phyloP scores from a whole-genome alignment of 2,113 vertebrate genomes.

The Scatophagus argus region DNA sequence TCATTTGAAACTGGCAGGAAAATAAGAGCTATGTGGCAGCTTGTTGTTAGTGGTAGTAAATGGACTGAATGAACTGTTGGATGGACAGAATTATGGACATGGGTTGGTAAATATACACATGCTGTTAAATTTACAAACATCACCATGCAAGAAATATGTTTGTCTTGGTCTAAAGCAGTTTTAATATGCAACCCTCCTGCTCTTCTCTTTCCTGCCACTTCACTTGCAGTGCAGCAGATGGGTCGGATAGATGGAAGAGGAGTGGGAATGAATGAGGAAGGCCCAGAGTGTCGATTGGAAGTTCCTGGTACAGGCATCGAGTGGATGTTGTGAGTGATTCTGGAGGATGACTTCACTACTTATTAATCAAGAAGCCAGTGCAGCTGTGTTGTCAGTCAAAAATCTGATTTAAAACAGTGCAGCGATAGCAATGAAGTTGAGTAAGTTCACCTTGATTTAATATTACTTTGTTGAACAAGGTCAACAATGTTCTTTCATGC shows the following conservation, averaged over 20 bases:
- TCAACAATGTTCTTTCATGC: neutral
- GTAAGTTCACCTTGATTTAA: neutral
- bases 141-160: neutral
- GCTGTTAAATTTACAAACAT: neutral
- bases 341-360: neutral
- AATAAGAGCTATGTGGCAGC: neutral
- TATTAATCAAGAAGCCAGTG: neutral
- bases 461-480: neutral
- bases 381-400: neutral
- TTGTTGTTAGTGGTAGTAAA: constrained; percentile 14
- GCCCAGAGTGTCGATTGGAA: neutral
- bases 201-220: neutral
- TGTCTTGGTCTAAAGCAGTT: too few species aligned
- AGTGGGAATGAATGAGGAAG: neutral
- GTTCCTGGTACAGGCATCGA: neutral
- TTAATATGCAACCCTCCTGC: neutral
- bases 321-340: neutral
- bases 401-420: neutral
- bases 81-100: constrained; percentile 1
- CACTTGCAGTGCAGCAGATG: neutral
- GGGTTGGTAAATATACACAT: neutral
- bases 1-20: constrained; percentile 38
- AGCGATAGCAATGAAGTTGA: neutral
- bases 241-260: neutral
- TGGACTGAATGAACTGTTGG: neutral